These are phyloP conservation scores for Acrobeloides nanus DNA, from an alignment of 2,888 invertebrate genomes.

Conservation along the genomic window DNA sequence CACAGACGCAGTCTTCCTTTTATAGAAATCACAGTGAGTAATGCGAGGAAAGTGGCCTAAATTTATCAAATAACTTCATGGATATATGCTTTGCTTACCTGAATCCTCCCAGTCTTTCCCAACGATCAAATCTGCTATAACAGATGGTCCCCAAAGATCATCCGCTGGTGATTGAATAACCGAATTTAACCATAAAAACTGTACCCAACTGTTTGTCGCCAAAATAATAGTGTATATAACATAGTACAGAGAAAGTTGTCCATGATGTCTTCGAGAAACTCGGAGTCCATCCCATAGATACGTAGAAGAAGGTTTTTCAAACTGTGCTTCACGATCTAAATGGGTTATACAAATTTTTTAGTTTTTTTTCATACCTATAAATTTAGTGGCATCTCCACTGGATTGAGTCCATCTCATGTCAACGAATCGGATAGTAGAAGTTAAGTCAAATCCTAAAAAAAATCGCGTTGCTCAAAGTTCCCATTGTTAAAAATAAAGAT, in stretches of 20 bases:
- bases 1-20: conserved; percentile 39
- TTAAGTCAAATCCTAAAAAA: no score
- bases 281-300: conserved; percentile 52
- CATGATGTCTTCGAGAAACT: conserved; percentile 35
- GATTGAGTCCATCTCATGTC: neutral
- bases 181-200: conserved; percentile 43
- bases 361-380: neutral
- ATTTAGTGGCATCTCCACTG: neutral
- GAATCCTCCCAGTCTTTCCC: conserved; percentile 48
- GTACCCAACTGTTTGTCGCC: conserved; percentile 38
- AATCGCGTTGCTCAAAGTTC: no score
- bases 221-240: conserved; percentile 38
- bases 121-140: conserved; percentile 38
- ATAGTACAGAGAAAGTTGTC: conserved; percentile 37
- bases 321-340: conserved; percentile 22
- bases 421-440: no score
- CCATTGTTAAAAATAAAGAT: neutral
- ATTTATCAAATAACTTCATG: neutral
- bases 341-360: conserved; percentile 3
- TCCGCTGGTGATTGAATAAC: conserved; percentile 44
- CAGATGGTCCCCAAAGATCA: conserved; percentile 38
- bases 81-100: neutral
- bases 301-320: conserved; percentile 41
- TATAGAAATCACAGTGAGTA: conserved; percentile 50
- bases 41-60: conserved; percentile 49